These are phyloP conservation scores for Pseudomyrmex pallidus DNA, from an alignment of 1,140 invertebrate genomes.

Conservation along the genomic window DNA sequence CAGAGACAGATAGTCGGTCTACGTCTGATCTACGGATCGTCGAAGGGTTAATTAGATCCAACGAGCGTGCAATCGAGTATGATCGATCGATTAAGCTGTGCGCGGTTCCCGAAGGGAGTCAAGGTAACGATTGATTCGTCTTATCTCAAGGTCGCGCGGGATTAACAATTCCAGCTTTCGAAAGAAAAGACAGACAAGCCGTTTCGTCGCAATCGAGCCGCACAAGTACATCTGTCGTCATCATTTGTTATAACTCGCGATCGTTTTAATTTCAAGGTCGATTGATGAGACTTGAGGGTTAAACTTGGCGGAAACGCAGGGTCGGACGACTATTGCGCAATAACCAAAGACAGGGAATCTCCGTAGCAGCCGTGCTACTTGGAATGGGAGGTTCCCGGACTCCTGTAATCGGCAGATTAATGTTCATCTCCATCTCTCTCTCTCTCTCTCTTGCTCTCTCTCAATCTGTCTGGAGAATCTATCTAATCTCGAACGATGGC, in stretches of 20 bases:
- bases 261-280: conserved; percentile 50
- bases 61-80: conserved; percentile 1
- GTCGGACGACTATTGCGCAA: conserved; percentile 80
- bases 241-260: conserved; percentile 1
- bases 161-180: background rate
- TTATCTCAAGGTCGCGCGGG: background rate
- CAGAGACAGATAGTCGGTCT: background rate
- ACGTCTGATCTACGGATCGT: conserved; percentile 6
- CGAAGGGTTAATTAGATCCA: conserved; percentile 20
- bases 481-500: conserved; percentile 68
- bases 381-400: conserved; percentile 82
- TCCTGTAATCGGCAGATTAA: conserved; percentile 85
- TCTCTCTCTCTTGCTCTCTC: conserved; percentile 10
- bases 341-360: conserved; percentile 81
- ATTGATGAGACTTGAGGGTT: conserved; percentile 45
- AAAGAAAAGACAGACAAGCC: background rate
- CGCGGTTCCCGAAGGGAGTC: background rate
- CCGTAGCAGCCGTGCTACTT: conserved; percentile 80
- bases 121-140: background rate
- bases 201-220: background rate
- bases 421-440: conserved; percentile 71
- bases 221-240: conserved; percentile 16
- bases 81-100: conserved; percentile 14
- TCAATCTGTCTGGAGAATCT: conserved; percentile 22
- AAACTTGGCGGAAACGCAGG: conserved; percentile 56